These are phyloP conservation scores for Tragelaphus eurycerus DNA, from an alignment of 2,797 vertebrate species.

Conservation along the genomic window DNA sequence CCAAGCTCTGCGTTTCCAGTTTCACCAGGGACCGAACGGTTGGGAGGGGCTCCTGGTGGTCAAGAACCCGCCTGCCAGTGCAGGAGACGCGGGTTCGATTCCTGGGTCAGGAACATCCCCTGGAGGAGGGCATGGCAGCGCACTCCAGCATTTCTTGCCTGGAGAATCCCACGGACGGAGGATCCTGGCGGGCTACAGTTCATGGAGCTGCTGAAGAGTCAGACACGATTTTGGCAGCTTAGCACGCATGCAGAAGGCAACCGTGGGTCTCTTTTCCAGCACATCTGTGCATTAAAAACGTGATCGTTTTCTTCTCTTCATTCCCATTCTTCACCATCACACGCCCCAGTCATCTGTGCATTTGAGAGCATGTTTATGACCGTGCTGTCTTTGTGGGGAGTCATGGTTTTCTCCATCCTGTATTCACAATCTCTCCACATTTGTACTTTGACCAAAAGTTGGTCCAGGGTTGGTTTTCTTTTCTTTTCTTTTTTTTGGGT, in stretches of 20 bases:
- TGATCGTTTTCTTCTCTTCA: neutral
- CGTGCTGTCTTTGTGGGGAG: neutral
- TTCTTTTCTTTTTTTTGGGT: accelerated
- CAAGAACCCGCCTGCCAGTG: neutral
- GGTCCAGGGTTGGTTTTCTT: neutral
- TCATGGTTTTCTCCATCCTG: neutral
- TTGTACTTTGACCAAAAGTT: neutral
- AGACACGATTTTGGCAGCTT: neutral
- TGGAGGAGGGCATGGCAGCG: neutral
- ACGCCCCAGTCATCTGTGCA: accelerated
- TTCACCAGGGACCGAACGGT: neutral
- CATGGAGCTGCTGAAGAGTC: neutral
- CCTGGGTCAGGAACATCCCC: neutral
- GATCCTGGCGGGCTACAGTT: accelerated
- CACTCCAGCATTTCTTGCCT: neutral
- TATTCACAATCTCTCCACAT: neutral
- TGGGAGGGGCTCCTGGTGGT: accelerated
- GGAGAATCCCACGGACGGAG: neutral
- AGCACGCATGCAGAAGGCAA: neutral
- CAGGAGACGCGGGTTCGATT: no score
- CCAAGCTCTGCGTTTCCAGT: accelerated
- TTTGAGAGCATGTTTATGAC: neutral
- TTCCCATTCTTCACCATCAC: neutral
- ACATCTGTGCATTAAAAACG: neutral
- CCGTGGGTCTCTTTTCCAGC: neutral